These are phyloP conservation scores for Laticauda laticaudata DNA, from an alignment of 2,113 vertebrate species.

Conservation along the genomic window DNA sequence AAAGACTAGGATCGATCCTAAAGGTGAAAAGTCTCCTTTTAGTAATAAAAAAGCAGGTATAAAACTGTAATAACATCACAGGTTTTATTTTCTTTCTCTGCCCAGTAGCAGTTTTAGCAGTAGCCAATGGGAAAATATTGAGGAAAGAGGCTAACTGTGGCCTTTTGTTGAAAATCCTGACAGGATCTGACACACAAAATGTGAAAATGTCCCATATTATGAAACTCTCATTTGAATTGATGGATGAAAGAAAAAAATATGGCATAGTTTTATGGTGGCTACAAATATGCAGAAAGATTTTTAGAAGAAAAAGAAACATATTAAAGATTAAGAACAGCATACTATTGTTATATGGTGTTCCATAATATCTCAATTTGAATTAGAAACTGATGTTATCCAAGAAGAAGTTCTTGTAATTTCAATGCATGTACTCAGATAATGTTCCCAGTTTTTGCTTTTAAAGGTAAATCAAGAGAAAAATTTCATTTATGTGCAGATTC, in stretches of 20 bases:
- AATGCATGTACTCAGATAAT: background rate
- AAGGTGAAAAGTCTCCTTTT: background rate
- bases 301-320: background rate
- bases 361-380: constrained; percentile 40
- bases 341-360: background rate
- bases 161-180: background rate
- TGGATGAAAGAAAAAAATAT: background rate
- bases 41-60: background rate
- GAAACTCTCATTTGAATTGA: background rate
- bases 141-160: background rate
- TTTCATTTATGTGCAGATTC: constrained; percentile 39
- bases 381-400: background rate
- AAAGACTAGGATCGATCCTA: background rate
- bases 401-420: background rate
- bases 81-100: background rate
- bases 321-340: constrained; percentile 19
- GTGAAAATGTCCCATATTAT: background rate
- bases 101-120: background rate
- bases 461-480: constrained; percentile 2
- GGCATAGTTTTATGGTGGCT: background rate
- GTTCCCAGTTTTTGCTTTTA: constrained; percentile 16
- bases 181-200: background rate
- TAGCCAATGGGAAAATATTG: background rate
- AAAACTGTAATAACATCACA: background rate
- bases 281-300: background rate